Conservation (phyloP, 2,113 vertebrate genomes). For the Fulmarus glacialis region DNA sequence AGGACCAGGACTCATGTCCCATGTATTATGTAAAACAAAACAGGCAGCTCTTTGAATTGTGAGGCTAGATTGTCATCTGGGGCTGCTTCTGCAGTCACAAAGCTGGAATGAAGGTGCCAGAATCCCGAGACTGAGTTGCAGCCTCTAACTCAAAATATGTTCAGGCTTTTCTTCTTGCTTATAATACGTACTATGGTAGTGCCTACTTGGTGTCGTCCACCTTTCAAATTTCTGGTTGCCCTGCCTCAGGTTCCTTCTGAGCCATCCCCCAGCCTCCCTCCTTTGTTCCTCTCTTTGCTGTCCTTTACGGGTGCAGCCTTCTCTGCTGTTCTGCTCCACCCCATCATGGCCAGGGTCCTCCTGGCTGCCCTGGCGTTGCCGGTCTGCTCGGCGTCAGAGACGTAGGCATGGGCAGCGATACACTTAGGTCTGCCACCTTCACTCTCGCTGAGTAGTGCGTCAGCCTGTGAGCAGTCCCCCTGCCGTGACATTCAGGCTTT, state of each 20-base stretch:
- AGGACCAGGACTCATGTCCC: not conserved
- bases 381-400: rapidly evolving
- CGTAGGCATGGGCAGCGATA: rapidly evolving
- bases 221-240: not conserved
- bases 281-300: not conserved
- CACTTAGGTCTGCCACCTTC: rapidly evolving
- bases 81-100: not conserved
- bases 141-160: not conserved
- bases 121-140: not conserved
- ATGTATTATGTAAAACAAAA: not conserved
- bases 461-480: not conserved
- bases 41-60: not conserved
- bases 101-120: not conserved
- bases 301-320: not conserved
- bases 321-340: not conserved
- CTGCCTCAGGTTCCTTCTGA: not conserved
- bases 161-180: not conserved
- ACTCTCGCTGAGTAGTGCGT: not conserved
- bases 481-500: not conserved
- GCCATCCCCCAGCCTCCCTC: not conserved
- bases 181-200: not conserved
- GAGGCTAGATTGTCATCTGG: not conserved
- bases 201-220: not conserved
- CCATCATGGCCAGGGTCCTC: not conserved
- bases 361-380: not conserved